Evolutionary conservation across 2,113 vertebrate genomes (phyloP).

Genomic region (Dolichotis patagonum): DNA sequence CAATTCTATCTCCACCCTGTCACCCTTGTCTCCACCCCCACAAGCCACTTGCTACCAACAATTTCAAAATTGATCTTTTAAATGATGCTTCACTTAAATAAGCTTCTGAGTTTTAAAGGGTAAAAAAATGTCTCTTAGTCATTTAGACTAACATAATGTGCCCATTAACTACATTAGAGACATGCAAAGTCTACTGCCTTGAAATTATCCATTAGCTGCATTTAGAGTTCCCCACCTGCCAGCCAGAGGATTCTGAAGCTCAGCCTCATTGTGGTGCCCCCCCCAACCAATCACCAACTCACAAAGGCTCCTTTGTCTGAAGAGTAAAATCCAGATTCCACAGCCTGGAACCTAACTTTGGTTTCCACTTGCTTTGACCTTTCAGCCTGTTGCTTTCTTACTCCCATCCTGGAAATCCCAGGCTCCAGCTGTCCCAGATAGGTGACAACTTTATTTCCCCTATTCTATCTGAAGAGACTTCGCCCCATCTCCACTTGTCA

Average conservation of each 20-base stretch:
- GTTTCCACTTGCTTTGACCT: background rate
- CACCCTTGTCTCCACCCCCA: background rate
- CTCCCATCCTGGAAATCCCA: background rate
- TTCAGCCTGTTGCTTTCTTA: background rate
- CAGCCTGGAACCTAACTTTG: background rate
- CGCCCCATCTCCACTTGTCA: background rate
- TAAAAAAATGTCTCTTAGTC: slow-evolving; percentile 67
- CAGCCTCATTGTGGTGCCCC: accelerated
- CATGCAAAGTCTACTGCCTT: background rate
- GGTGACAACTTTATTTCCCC: background rate
- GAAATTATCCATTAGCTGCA: background rate
- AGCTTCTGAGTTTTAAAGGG: slow-evolving; percentile 66
- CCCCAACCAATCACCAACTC: background rate
- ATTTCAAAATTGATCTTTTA: slow-evolving; percentile 71
- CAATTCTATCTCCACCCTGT: background rate
- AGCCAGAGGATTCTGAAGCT: accelerated
- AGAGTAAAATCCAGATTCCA: background rate
- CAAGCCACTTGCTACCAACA: slow-evolving; percentile 48
- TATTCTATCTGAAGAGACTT: background rate
- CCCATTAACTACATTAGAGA: background rate
- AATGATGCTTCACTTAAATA: slow-evolving; percentile 62
- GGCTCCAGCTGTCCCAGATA: background rate
- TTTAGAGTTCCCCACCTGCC: background rate
- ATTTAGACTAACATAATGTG: slow-evolving; percentile 60
- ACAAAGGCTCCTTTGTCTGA: background rate